Conservation (phyloP, 2,888 invertebrate genomes). For the Drosophila mimetica region DNA sequence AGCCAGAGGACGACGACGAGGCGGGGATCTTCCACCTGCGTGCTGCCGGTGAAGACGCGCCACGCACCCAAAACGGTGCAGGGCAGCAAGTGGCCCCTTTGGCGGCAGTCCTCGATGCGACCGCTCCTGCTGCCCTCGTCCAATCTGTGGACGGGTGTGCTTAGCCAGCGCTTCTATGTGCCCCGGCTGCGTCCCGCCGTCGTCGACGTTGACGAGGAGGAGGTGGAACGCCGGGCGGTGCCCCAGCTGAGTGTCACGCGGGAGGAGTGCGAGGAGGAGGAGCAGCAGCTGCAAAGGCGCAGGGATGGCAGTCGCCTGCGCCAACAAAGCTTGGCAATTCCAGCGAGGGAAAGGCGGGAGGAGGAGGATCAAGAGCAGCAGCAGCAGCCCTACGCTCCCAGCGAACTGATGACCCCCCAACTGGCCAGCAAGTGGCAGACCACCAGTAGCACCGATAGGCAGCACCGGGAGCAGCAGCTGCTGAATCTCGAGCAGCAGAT, state of each 20-base stretch:
- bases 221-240: not conserved
- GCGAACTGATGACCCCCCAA: conserved; percentile 10
- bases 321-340: too few species aligned
- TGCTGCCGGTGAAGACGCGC: not conserved
- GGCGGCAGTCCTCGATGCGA: not conserved
- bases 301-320: not conserved
- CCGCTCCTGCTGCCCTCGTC: conserved; percentile 15
- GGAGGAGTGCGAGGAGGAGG: conserved; percentile 9
- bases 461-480: not conserved
- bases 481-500: not conserved
- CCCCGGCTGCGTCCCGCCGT: not conserved
- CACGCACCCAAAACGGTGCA: conserved; percentile 12
- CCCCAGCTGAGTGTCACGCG: conserved; percentile 1
- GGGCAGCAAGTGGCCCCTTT: conserved; percentile 1
- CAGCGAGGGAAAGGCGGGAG: not conserved
- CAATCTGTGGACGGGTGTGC: conserved; percentile 15
- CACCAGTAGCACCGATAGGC: not conserved
- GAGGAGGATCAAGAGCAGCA: not conserved
- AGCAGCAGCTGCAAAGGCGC: not conserved
- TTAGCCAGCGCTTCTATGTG: conserved; percentile 7
- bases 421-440: conserved; percentile 11
- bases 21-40: not conserved
- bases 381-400: not conserved
- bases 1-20: too few species aligned
- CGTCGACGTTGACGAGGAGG: not conserved